Conservation (phyloP, 2,888 invertebrate genomes). For the Melanchra persicariae region DNA sequence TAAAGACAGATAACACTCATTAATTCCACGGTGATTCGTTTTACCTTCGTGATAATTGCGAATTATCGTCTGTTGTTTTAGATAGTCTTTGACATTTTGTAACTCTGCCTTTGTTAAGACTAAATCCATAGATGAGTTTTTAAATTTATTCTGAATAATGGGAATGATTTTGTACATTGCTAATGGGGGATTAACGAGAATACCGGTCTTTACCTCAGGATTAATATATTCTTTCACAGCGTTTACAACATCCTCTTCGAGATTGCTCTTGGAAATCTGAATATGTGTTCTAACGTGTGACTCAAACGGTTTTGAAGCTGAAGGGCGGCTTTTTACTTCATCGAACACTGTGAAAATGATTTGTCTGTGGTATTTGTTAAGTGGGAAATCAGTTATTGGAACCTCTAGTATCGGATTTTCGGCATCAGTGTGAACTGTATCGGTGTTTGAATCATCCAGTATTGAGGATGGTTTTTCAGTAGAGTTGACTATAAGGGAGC, state of each 20-base stretch:
- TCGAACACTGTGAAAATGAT: neutral
- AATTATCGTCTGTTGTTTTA: constrained; percentile 64
- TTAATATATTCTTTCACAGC: too few species aligned
- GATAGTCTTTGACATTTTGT: constrained; percentile 62
- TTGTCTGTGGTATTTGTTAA: neutral
- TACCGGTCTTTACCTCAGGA: too few species aligned
- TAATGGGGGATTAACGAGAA: too few species aligned
- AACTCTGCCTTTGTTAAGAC: constrained; percentile 56
- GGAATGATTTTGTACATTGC: neutral
- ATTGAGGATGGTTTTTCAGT: too few species aligned
- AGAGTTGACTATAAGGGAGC: too few species aligned
- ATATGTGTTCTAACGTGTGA: too few species aligned
- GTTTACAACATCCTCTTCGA: too few species aligned
- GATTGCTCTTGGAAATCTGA: too few species aligned
- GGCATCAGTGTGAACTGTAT: neutral
- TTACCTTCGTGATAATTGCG: constrained; percentile 64
- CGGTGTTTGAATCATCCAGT: too few species aligned
- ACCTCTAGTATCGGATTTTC: neutral
- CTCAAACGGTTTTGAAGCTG: too few species aligned
- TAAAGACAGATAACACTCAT: constrained; percentile 58
- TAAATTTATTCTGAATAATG: constrained; percentile 59
- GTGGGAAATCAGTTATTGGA: neutral
- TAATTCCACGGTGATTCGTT: constrained; percentile 64
- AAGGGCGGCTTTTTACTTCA: too few species aligned
- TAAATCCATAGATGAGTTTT: constrained; percentile 59